Evolutionary conservation across 2,888 invertebrate genomes (phyloP).

Genomic region (Peribatodes rhomboidaria): DNA sequence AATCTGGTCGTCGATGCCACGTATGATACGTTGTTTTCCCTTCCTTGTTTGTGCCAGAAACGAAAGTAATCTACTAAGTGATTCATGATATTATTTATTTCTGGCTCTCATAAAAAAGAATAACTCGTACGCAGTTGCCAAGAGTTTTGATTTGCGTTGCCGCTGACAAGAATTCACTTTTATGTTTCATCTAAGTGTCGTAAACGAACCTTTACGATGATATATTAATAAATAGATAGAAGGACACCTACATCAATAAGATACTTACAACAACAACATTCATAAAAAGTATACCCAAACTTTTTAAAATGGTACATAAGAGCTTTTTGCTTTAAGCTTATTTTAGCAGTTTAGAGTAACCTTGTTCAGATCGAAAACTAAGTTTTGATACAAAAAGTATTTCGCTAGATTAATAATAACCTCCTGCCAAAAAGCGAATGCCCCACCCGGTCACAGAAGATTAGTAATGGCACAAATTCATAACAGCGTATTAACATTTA

Average conservation of each 20-base stretch:
- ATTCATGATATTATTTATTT: conserved; percentile 63
- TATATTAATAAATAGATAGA: neutral
- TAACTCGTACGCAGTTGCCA: conserved; percentile 46
- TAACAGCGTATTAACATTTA: conserved; percentile 46
- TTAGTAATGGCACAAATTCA: conserved; percentile 40
- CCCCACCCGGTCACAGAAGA: conserved; percentile 17
- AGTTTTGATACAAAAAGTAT: no score
- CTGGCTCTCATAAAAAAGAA: conserved; percentile 45
- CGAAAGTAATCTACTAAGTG: conserved; percentile 66
- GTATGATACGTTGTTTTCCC: conserved; percentile 51
- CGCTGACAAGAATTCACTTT: conserved; percentile 28
- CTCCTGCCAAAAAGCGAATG: conserved; percentile 17
- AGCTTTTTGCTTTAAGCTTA: neutral
- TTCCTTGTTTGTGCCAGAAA: conserved; percentile 63
- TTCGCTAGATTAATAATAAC: no score
- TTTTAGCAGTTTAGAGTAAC: no score
- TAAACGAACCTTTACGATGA: neutral
- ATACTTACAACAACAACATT: no score
- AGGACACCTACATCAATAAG: no score
- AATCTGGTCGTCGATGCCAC: conserved; percentile 17
- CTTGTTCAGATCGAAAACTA: no score
- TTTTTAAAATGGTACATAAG: no score
- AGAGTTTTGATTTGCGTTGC: conserved; percentile 38
- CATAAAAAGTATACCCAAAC: no score
- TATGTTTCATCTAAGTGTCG: conserved; percentile 17